Percentiles rank a stretch among this genome's conserved stretches.
These are phyloP conservation scores for Cyprinodon diabolis DNA, from an alignment of 2,797 vertebrate species.

Conservation along the genomic window DNA sequence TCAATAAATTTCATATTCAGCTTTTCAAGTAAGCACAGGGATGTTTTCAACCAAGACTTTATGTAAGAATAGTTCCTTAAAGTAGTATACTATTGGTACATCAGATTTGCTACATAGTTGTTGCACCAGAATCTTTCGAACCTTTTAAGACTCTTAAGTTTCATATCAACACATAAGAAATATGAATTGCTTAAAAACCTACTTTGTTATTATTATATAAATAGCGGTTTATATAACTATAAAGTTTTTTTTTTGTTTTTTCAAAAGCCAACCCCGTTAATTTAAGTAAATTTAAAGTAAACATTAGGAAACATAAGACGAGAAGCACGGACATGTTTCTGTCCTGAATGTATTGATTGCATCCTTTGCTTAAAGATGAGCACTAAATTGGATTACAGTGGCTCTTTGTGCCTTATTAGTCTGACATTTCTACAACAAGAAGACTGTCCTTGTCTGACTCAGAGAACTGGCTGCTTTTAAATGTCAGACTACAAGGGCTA, in stretches of 20 bases:
- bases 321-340: constrained; percentile 53
- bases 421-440: constrained; percentile 60
- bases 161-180: no score
- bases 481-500: constrained; percentile 60
- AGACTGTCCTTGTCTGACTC: constrained; percentile 46
- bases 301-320: constrained; percentile 20
- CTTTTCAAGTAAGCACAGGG: no score
- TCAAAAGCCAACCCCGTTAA: background rate
- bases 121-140: no score
- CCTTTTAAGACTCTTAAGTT: no score
- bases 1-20: no score
- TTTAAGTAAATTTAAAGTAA: constrained; percentile 13
- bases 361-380: constrained; percentile 50
- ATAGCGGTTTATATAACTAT: no score
- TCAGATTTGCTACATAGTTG: no score
- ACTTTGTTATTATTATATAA: background rate
- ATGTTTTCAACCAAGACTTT: no score
- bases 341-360: constrained; percentile 53
- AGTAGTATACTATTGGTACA: no score
- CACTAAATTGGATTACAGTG: constrained; percentile 48
- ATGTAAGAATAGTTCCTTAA: no score
- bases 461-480: constrained; percentile 42
- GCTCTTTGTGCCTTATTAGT: constrained; percentile 67
- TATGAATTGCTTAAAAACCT: no score
- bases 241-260: background rate